Evolutionary conservation across 2,888 invertebrate species (phyloP), one percentile per base, ranked within the genome.

Genomic region (Chironomus tentans): DNA sequence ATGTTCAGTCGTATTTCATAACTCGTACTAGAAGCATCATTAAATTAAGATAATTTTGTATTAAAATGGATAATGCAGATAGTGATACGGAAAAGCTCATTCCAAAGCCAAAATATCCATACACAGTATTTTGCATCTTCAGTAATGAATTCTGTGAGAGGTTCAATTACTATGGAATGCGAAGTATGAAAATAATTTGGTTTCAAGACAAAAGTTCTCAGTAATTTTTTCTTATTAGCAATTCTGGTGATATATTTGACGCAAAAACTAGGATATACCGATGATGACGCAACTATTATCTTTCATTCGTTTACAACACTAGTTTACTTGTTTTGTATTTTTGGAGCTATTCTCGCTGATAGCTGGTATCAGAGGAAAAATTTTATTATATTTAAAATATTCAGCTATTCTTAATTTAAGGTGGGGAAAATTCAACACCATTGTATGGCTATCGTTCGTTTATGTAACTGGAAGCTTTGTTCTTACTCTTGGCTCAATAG

Each of bases 71-170:
- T 7, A 2, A 0, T 7, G 38, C 1, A 38, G 7, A 38, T 10
- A 28, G 28, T 28, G 28, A 28, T 0, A 12, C 7, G 2, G 65
- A 22, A 21, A 2, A 12, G 6, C 65, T 22, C 5, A 65, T 22
- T 21, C 15, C 18, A 28, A 68, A 68, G 7, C 28, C 68, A 69
- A 88, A 88, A 28, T 97, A 96, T 81, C 97, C 98, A 0, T 92
- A 89, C 82, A 88, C 94, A 18, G 92, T 98, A 15, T 93, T 92
- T 80, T 97, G 97, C 85, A 98, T 98, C 81, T 88, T 98, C 79
- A 91, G 91, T 84, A 98, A 97, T 90, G 98, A 98, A 84, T 97
- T 98, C 85, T 98, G 98, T 85, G 98, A 98, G 85, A 87, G 98
- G 80, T 98, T 98, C 85, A 94, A 93, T 77, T 98, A 89, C 84